Conservation (phyloP, 2,888 invertebrate species). For the Geophilus truncorum region DNA sequence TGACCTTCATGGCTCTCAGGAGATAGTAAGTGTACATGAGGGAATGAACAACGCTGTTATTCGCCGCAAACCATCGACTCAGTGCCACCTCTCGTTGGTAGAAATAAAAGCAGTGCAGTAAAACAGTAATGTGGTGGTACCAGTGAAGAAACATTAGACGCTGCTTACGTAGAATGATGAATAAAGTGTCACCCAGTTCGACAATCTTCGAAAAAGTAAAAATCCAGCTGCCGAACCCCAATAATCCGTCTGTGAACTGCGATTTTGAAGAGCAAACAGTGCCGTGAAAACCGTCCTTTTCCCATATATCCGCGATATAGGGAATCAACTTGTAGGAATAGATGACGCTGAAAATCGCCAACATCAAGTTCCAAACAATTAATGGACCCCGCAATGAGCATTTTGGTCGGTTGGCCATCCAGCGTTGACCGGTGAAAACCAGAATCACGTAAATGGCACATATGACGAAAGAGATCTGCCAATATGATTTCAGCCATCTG, state of each 20-base stretch:
- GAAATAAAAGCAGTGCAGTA: neutral
- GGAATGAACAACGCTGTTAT: constrained; percentile 30
- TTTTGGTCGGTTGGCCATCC: too few species aligned
- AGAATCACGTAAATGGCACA: too few species aligned
- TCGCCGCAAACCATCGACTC: constrained; percentile 33
- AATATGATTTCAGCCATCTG: too few species aligned
- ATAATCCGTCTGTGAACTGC: neutral
- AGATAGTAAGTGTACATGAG: neutral
- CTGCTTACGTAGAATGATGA: neutral
- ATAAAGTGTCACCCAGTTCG: neutral
- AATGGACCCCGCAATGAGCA: too few species aligned
- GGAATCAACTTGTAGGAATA: too few species aligned
- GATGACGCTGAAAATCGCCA: too few species aligned
- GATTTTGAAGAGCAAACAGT: too few species aligned
- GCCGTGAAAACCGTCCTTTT: too few species aligned
- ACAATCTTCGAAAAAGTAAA: neutral
- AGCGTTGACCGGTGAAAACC: too few species aligned
- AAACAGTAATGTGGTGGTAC: neutral
- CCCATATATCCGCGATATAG: too few species aligned
- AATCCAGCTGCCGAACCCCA: neutral
- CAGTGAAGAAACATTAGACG: neutral
- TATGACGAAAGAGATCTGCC: too few species aligned
- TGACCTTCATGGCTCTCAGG: neutral
- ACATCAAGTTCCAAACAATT: too few species aligned
- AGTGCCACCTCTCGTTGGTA: constrained; percentile 43